Evolutionary conservation across 2,797 vertebrate genomes (phyloP).

Genomic region (Sparus aurata): DNA sequence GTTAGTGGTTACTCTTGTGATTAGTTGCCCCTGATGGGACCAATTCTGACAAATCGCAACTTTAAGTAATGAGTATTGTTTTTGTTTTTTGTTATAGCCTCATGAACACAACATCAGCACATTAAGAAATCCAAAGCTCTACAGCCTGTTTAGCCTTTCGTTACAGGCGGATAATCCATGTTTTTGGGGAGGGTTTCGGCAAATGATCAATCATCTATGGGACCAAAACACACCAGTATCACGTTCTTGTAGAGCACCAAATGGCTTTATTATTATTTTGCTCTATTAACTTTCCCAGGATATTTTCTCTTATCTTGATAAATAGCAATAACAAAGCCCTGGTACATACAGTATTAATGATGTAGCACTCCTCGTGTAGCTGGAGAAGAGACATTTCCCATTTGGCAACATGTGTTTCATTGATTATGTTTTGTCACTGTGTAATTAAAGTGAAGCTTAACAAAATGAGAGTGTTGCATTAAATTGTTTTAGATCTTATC

Average conservation of each 20-base stretch:
- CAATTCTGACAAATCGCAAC: too few relatives aligned
- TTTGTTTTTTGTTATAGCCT: not conserved
- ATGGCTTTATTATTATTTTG: not conserved
- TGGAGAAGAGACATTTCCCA: slow-evolving; percentile 1
- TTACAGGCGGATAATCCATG: not conserved
- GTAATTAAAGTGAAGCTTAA: slow-evolving; percentile 62
- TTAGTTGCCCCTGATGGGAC: too few relatives aligned
- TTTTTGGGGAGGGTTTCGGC: not conserved
- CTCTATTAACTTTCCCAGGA: not conserved
- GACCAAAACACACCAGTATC: not conserved
- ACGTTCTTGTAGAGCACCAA: not conserved
- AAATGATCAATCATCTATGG: not conserved
- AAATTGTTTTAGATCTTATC: slow-evolving; percentile 41
- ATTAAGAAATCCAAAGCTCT: not conserved
- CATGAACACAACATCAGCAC: not conserved
- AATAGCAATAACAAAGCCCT: slow-evolving; percentile 15
- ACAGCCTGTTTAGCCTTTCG: too few relatives aligned
- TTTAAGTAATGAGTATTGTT: not conserved
- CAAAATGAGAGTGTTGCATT: slow-evolving; percentile 37
- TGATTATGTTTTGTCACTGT: slow-evolving; percentile 44
- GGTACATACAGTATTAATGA: slow-evolving; percentile 3
- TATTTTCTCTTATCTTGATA: not conserved
- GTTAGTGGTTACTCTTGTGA: too few relatives aligned
- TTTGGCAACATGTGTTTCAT: slow-evolving; percentile 18
- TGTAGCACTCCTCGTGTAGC: not conserved